Evolutionary conservation across 2,113 vertebrate species (phyloP).

Genomic region (Mastomys coucha): DNA sequence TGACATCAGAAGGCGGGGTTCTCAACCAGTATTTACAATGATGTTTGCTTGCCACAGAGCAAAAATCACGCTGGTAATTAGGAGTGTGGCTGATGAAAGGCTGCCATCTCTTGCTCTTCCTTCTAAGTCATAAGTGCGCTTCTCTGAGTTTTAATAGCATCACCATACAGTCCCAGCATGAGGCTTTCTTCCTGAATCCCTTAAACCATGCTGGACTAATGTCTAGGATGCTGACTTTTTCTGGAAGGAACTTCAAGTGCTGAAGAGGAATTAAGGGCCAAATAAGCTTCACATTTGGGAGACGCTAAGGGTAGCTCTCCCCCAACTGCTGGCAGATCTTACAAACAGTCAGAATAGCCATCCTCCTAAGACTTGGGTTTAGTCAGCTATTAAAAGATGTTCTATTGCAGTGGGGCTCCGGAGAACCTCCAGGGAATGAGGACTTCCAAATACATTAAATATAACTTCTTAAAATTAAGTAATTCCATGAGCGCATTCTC

Average conservation of each 20-base stretch:
- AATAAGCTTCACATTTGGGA: neutral
- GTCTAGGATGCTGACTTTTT: constrained; percentile 25
- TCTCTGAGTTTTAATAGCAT: constrained; percentile 14
- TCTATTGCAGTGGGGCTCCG: neutral
- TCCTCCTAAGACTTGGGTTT: neutral
- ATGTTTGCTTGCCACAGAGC: neutral
- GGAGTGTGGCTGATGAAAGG: constrained; percentile 8
- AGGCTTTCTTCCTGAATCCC: constrained; percentile 13
- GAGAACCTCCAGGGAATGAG: neutral
- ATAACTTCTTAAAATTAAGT: constrained; percentile 32
- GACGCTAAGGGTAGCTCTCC: neutral
- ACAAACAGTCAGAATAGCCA: neutral
- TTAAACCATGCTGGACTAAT: neutral
- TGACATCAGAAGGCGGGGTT: neutral
- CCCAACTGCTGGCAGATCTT: neutral
- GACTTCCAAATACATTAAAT: constrained; percentile 41
- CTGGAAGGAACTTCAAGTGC: constrained; percentile 34
- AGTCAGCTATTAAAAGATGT: neutral
- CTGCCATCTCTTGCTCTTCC: neutral
- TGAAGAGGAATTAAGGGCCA: constrained; percentile 3
- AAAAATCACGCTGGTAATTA: constrained; percentile 39
- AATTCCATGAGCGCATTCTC: constrained; percentile 15
- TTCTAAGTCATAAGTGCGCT: constrained; percentile 16
- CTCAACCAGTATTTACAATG: neutral
- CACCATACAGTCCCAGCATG: neutral